A percentile compares a stretch with the other conserved stretches of the same genome.
Conservation (phyloP, 2,888 invertebrate genomes). For the Pristionchus maxplancki region DNA sequence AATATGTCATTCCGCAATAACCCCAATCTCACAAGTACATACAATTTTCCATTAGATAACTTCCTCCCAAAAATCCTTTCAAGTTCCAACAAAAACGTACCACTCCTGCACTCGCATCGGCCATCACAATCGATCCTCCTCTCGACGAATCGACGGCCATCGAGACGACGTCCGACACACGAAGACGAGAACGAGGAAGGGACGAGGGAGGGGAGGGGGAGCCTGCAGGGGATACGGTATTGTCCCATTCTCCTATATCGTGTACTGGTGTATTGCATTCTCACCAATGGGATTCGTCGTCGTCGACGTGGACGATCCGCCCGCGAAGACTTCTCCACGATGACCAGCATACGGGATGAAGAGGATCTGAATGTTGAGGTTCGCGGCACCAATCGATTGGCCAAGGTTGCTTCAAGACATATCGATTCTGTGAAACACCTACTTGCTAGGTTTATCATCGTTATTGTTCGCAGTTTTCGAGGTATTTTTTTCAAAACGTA, state of each 20-base stretch:
- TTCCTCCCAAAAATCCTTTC: no score
- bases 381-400: background rate
- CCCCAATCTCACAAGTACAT: background rate
- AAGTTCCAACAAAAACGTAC: background rate
- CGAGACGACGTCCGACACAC: constrained; percentile 79
- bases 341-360: background rate
- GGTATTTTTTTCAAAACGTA: background rate
- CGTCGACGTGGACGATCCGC: background rate
- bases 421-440: background rate
- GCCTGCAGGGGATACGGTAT: background rate
- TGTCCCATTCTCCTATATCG: background rate
- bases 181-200: constrained; percentile 26
- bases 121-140: constrained; percentile 94
- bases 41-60: background rate
- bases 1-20: background rate
- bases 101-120: constrained; percentile 83
- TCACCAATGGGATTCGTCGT: background rate
- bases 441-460: background rate
- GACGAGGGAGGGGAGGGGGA: constrained; percentile 11
- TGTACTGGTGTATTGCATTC: background rate
- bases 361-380: background rate
- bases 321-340: constrained; percentile 40
- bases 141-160: constrained; percentile 88
- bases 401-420: background rate
- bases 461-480: no score